Evolutionary conservation across 2,113 vertebrate species (phyloP).

Genomic region (Phrynosoma platyrhinos): DNA sequence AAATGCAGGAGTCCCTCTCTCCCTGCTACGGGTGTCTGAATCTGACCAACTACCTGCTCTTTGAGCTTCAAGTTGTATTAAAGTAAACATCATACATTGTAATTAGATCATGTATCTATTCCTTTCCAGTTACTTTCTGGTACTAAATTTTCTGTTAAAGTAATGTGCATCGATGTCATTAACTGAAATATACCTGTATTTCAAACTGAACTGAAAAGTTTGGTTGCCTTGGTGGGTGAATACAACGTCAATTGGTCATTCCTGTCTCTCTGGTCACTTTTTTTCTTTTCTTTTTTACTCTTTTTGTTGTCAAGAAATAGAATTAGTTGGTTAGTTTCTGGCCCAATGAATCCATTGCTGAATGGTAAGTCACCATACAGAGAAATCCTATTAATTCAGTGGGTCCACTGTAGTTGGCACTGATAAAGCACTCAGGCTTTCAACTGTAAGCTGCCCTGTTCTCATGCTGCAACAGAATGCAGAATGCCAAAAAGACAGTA

Average conservation of each 20-base stretch:
- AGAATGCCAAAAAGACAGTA: too few relatives aligned
- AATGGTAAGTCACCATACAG: too few relatives aligned
- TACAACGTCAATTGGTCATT: background rate
- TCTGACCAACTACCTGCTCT: background rate
- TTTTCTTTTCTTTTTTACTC: background rate
- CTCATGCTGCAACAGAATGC: too few relatives aligned
- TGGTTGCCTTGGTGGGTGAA: background rate
- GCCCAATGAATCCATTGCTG: too few relatives aligned
- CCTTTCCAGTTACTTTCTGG: background rate
- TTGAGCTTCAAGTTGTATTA: background rate
- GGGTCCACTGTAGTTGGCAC: too few relatives aligned
- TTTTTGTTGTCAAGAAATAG: background rate
- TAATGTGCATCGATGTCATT: too few relatives aligned
- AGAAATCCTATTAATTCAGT: too few relatives aligned
- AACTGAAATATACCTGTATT: background rate
- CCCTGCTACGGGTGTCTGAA: accelerated
- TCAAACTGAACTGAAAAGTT: background rate
- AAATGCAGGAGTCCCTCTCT: background rate
- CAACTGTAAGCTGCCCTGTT: too few relatives aligned
- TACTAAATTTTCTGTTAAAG: background rate
- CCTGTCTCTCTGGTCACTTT: background rate
- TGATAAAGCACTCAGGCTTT: too few relatives aligned
- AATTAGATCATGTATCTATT: background rate
- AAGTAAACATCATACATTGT: background rate
- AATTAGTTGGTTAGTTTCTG: background rate